Percentiles rank a stretch among this genome's conserved stretches.
Evolutionary conservation across 2,113 vertebrate genomes (phyloP).

Genomic region (Prunella fulvescens): DNA sequence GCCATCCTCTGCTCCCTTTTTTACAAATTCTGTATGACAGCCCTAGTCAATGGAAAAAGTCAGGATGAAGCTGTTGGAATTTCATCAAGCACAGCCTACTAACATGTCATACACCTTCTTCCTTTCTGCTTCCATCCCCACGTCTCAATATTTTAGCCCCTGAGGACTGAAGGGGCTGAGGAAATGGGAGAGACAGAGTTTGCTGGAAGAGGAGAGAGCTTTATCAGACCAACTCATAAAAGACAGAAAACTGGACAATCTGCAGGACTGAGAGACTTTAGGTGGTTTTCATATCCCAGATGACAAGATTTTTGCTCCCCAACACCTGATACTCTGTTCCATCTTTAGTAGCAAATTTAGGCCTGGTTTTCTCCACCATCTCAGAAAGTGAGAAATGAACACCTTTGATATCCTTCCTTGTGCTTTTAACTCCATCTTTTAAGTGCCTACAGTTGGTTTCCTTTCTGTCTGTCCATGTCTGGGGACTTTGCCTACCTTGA

Average conservation of each 20-base stretch:
- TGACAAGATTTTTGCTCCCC: neutral
- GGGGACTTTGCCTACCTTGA: neutral
- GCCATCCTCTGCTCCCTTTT: neutral
- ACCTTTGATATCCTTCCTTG: neutral
- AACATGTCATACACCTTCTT: neutral
- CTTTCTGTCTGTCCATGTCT: neutral
- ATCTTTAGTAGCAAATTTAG: neutral
- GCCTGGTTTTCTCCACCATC: neutral
- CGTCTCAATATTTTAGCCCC: neutral
- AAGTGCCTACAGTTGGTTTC: neutral
- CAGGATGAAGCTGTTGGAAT: neutral
- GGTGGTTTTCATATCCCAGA: neutral
- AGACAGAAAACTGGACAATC: neutral
- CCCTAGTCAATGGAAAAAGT: neutral
- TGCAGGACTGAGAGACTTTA: neutral
- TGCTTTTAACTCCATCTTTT: neutral
- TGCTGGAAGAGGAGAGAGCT: neutral
- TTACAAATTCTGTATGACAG: neutral
- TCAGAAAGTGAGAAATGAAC: neutral
- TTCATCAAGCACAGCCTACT: neutral
- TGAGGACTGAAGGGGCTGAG: neutral
- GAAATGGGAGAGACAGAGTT: neutral
- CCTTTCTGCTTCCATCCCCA: neutral
- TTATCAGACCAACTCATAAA: neutral
- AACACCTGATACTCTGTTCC: neutral